Base-by-base conservation (phyloP, 1,140 invertebrate genomes). In the Sitophilus oryzae region DNA sequence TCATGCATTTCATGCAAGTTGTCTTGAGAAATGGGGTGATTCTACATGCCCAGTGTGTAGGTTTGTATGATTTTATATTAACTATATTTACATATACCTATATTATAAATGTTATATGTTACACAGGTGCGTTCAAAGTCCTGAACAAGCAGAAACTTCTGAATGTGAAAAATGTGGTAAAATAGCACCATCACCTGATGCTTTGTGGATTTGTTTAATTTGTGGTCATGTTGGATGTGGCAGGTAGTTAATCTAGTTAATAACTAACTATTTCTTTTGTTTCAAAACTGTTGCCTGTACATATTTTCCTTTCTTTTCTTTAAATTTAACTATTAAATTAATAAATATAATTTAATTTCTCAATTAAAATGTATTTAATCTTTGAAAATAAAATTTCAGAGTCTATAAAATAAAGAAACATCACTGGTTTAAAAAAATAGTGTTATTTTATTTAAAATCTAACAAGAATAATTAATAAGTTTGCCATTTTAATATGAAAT, bases 181-280 rank as follows among this genome's bases (percentile, higher is more conserved):
- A 18, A 51, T 53, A 0, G 60, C 56, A 14, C 60, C 61, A 18
- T 67, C 66, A 76, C 68, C 76, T 0, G 87, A 95, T 70, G 89
- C 91, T 57, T 74, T 99, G 0, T 99, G 97, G 97, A 98, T 99
- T 60, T 99, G 97, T 73, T 75, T 99, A 14, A 96, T 99, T 58
- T 99, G 97, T 75, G 97, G 96, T 10, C 89, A 98, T 74, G 86
- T 99, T 38, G 97, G 96, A 30, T 99, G 97, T 77, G 93, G 94
- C 11, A 58, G 69, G 41, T 69, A 58, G 52, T 40, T 6, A 40
- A 22, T 37, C 5, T 30, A 6, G 25, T 30, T 30, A 30, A 30
- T 30, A 30, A 8, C 43, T 50, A n/a, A 19, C 15, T 3, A 25
- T 44, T 52, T 48, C 10, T 48, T 38, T 40, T 21, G 21, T 6